A percentile compares a stretch with the other conserved stretches of the same genome.
Conservation (phyloP, 2,113 vertebrate genomes). For the Oryzias woworae region DNA sequence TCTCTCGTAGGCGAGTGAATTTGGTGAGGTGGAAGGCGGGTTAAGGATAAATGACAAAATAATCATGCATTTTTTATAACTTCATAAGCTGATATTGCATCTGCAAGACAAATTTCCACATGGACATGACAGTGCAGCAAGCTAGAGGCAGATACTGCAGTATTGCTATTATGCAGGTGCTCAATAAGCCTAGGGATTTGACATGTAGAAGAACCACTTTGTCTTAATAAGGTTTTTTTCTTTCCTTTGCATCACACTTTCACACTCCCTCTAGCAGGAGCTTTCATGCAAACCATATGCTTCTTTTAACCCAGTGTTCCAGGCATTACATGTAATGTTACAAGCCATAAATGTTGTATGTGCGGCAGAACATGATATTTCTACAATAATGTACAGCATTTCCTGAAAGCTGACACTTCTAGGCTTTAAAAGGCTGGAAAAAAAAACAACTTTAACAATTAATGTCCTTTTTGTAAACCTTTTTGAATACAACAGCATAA, state of each 20-base stretch:
- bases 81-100: background rate
- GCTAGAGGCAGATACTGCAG: constrained; percentile 2
- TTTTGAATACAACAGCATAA: background rate
- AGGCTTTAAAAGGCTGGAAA: too few relatives aligned
- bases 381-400: too few relatives aligned
- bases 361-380: too few relatives aligned
- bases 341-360: too few relatives aligned
- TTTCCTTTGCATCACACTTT: constrained; percentile 7
- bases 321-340: background rate
- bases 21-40: constrained; percentile 81
- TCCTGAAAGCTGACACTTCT: too few relatives aligned
- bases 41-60: constrained; percentile 74
- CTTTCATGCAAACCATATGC: background rate
- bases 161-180: constrained; percentile 1
- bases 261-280: constrained; percentile 13
- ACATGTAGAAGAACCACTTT: constrained; percentile 1
- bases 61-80: constrained; percentile 13
- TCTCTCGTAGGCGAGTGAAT: constrained; percentile 84
- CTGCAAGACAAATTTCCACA: constrained; percentile 3
- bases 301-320: constrained; percentile 13
- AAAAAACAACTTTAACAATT: too few relatives aligned
- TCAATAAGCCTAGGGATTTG: constrained; percentile 14
- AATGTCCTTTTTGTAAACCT: too few relatives aligned
- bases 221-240: constrained; percentile 17
- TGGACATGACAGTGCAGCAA: background rate